These are phyloP conservation scores for Anastatus disparis DNA, from an alignment of 1,140 invertebrate genomes.

Conservation along the genomic window DNA sequence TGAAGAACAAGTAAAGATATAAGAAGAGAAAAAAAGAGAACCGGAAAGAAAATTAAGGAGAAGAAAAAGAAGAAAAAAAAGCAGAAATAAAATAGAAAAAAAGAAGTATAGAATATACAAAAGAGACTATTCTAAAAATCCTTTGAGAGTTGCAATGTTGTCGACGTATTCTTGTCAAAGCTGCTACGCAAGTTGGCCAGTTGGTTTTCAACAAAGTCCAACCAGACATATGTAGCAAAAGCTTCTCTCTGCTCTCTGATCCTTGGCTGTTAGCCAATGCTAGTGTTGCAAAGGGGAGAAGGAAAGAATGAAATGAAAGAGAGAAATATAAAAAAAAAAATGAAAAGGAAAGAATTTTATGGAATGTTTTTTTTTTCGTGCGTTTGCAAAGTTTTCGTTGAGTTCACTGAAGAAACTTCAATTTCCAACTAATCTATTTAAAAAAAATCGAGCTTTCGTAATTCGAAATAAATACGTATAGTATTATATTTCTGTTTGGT, in stretches of 20 bases:
- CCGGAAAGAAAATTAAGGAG: neutral
- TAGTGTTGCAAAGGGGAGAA: neutral
- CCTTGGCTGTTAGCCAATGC: conserved; percentile 7
- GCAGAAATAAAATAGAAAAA: neutral
- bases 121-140: neutral
- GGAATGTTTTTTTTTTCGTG: too few species aligned
- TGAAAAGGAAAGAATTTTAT: too few species aligned
- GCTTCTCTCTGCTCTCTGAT: neutral
- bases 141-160: neutral
- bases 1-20: neutral
- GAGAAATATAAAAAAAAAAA: too few species aligned
- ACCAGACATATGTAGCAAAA: neutral
- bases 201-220: neutral
- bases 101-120: neutral
- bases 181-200: too few species aligned
- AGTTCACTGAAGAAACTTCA: too few species aligned
- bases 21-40: neutral
- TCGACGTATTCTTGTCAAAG: conserved; percentile 6
- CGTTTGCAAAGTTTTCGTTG: too few species aligned
- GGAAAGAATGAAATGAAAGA: neutral
- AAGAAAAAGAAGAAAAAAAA: neutral
- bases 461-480: too few species aligned
- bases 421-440: too few species aligned
- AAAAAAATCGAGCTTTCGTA: too few species aligned
- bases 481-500: too few species aligned